These are phyloP conservation scores for Polia nebulosa DNA, from an alignment of 2,888 invertebrate species.

Conservation along the genomic window DNA sequence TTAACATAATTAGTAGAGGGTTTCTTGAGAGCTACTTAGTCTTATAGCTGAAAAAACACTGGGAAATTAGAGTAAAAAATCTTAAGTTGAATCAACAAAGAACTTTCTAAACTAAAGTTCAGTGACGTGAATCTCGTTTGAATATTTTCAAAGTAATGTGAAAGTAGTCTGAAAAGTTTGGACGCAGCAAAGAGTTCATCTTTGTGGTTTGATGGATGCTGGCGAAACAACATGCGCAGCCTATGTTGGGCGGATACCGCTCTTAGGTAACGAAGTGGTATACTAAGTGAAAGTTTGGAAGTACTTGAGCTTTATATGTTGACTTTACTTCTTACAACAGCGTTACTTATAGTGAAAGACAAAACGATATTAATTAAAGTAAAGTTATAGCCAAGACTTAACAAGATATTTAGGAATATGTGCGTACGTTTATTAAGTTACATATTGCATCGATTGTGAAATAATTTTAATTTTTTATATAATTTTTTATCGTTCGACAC, in stretches of 20 bases:
- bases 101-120: conserved; percentile 7
- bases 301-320: conserved; percentile 6
- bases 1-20: conserved; percentile 60
- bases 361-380: conserved; percentile 10
- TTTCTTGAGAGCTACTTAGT: conserved; percentile 9
- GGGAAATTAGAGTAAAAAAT: conserved; percentile 29
- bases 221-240: background rate
- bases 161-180: conserved; percentile 23
- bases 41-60: conserved; percentile 29
- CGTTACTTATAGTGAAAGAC: conserved; percentile 17
- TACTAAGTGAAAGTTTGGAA: conserved; percentile 40
- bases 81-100: background rate
- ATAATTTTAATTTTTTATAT: background rate
- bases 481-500: background rate
- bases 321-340: background rate
- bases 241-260: conserved; percentile 6
- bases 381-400: background rate
- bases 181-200: background rate
- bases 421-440: background rate
- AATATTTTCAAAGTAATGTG: conserved; percentile 2
- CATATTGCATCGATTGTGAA: background rate
- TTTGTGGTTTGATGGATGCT: background rate
- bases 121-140: background rate
- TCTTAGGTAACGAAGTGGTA: conserved; percentile 30
- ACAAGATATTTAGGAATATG: background rate